These are phyloP conservation scores for Plebejus argus DNA, from an alignment of 2,888 invertebrate species.

Conservation along the genomic window DNA sequence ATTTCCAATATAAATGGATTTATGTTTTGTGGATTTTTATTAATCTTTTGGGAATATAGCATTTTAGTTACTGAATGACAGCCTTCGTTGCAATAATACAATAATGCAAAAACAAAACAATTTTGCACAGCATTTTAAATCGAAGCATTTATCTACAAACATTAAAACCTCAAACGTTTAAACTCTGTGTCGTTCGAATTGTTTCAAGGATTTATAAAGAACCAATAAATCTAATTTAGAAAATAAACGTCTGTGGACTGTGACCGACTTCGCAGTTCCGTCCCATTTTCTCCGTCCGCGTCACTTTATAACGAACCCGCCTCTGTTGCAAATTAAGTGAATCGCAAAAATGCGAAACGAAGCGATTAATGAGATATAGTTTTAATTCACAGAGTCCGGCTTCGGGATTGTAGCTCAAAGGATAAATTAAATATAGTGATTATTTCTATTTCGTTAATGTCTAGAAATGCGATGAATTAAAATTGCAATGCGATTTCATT, in stretches of 20 bases:
- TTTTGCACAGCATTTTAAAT: not conserved
- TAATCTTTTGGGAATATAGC: not conserved
- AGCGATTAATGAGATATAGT: conserved; percentile 29
- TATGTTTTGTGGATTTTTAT: not conserved
- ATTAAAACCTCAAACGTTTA: not conserved
- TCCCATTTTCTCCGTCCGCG: conserved; percentile 31
- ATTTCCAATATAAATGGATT: not conserved
- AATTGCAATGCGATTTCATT: not conserved
- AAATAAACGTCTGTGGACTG: conserved; percentile 31
- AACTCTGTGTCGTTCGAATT: not conserved
- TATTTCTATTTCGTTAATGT: conserved; percentile 7
- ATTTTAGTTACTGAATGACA: not conserved
- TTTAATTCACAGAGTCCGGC: not conserved
- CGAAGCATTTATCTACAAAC: not conserved
- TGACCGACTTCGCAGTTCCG: conserved; percentile 32
- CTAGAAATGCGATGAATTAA: conserved; percentile 4
- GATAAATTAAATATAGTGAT: conserved; percentile 12
- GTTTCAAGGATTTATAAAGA: conserved; percentile 25
- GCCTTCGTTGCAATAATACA: not conserved
- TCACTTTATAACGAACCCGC: conserved; percentile 41
- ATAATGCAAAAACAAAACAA: not conserved
- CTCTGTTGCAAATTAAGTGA: conserved; percentile 56
- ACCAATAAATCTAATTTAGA: conserved; percentile 32
- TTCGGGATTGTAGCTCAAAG: conserved; percentile 14
- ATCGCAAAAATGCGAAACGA: conserved; percentile 54